Percentiles rank a stretch among this genome's conserved stretches.
Evolutionary conservation across 1,140 invertebrate genomes (phyloP).

Genomic region (Lepidostoma basale): DNA sequence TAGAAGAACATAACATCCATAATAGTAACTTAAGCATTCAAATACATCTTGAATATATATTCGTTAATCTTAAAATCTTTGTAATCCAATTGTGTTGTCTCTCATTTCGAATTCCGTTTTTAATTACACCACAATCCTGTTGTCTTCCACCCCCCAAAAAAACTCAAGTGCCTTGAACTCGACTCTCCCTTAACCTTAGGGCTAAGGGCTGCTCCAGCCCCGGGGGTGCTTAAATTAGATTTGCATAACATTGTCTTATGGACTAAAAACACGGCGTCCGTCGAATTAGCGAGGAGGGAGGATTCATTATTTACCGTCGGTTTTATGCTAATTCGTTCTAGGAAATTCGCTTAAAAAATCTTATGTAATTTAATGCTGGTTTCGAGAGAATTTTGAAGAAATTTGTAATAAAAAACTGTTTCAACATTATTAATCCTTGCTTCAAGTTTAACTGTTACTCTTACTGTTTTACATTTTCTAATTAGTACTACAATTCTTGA

Average conservation of each 20-base stretch:
- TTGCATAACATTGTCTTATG: conserved; percentile 46
- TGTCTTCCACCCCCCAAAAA: not conserved
- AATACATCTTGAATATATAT: too few relatives aligned
- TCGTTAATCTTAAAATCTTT: too few relatives aligned
- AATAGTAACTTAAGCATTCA: too few relatives aligned
- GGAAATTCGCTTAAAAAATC: not conserved
- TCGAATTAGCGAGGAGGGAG: conserved; percentile 30
- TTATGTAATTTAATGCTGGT: too few relatives aligned
- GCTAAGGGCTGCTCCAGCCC: not conserved
- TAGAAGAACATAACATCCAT: too few relatives aligned
- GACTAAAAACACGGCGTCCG: conserved; percentile 38
- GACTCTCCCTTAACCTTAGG: not conserved
- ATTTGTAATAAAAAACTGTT: too few relatives aligned
- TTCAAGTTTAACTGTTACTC: too few relatives aligned
- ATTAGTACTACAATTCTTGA: too few relatives aligned
- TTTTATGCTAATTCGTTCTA: conserved; percentile 6
- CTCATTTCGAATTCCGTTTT: conserved; percentile 20
- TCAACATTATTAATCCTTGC: too few relatives aligned
- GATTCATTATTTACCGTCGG: conserved; percentile 22
- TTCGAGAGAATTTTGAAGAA: too few relatives aligned
- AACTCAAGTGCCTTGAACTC: not conserved
- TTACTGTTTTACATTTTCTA: too few relatives aligned
- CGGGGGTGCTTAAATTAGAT: conserved; percentile 33
- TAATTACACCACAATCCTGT: conserved; percentile 29
- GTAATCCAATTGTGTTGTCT: too few relatives aligned